Evolutionary conservation across 2,113 vertebrate species (phyloP).

Genomic region (Bubo scandiacus): DNA sequence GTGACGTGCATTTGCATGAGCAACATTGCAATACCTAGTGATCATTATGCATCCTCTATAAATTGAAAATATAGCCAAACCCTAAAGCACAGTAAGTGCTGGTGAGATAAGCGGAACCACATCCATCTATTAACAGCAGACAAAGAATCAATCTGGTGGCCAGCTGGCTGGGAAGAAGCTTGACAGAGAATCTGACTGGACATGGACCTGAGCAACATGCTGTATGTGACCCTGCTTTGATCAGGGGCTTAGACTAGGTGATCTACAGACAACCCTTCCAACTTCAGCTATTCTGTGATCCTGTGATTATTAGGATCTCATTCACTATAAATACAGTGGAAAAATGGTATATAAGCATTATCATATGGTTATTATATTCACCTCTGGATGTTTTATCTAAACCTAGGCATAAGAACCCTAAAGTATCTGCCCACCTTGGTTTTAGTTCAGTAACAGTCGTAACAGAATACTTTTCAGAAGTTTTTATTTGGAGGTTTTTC

Average conservation of each 20-base stretch:
- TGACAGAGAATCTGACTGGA: neutral
- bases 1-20: neutral
- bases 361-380: neutral
- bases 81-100: neutral
- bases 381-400: neutral
- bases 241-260: neutral
- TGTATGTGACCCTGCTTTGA: neutral
- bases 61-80: neutral
- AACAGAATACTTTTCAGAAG: neutral
- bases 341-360: neutral
- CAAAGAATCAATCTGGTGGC: neutral
- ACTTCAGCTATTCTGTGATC: neutral
- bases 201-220: neutral
- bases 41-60: neutral
- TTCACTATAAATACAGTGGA: neutral
- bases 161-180: neutral
- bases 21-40: neutral
- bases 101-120: neutral
- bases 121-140: neutral
- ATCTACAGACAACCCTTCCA: neutral
- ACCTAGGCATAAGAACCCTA: neutral
- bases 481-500: neutral
- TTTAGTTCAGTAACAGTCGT: neutral
- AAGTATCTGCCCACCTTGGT: neutral
- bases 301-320: neutral